Conservation (phyloP, 1,140 invertebrate genomes). For the Saccostrea glomerata region DNA sequence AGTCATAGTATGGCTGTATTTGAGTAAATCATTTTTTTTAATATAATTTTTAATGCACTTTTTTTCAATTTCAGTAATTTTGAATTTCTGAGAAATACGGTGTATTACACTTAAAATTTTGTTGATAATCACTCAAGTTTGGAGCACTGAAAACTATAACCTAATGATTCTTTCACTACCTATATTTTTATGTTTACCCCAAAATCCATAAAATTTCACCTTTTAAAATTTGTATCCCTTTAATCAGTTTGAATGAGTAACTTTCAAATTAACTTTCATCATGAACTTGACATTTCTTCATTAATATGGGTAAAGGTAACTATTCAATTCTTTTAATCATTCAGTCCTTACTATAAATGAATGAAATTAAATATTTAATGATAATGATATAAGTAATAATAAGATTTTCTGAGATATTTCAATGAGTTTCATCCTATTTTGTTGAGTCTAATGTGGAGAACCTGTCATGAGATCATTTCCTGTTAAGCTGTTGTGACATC, state of each 20-base stretch:
- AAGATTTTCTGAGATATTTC: too few species aligned
- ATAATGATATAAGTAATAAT: too few species aligned
- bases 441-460: too few species aligned
- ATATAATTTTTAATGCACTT: background rate
- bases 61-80: constrained; percentile 17
- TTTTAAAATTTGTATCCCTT: background rate
- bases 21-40: background rate
- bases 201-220: constrained; percentile 1
- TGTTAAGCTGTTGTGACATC: background rate
- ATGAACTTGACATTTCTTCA: background rate
- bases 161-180: background rate
- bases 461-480: background rate
- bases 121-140: background rate
- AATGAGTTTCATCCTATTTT: too few species aligned
- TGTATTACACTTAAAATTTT: background rate
- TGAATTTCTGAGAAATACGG: background rate
- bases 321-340: background rate
- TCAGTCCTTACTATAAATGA: background rate
- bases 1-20: background rate
- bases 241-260: background rate
- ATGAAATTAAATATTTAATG: background rate
- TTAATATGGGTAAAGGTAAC: background rate
- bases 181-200: background rate
- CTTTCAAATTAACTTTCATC: background rate
- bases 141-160: background rate